Percentiles rank a stretch among this genome's conserved stretches.
Evolutionary conservation across 2,888 invertebrate species (phyloP).

Genomic region (Coenonympha arcania): DNA sequence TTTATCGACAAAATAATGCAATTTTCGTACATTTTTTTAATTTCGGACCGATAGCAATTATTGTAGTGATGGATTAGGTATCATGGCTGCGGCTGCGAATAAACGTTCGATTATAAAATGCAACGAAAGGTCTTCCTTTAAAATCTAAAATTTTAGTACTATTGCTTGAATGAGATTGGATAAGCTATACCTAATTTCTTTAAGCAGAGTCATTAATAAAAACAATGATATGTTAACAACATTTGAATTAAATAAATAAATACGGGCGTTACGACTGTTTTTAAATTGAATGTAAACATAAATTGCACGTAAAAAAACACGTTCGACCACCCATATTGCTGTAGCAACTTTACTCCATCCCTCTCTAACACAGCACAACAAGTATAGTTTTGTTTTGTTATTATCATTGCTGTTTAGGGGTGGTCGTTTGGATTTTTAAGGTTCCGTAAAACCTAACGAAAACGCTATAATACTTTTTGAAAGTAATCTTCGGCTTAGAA

Average conservation of each 20-base stretch:
- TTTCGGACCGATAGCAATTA: too few relatives aligned
- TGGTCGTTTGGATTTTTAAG: conserved; percentile 53
- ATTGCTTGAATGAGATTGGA: background rate
- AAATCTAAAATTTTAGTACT: too few relatives aligned
- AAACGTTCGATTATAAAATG: too few relatives aligned
- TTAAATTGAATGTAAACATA: conserved; percentile 40
- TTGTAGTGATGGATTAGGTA: too few relatives aligned
- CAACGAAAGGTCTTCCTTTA: too few relatives aligned
- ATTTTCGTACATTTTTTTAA: too few relatives aligned
- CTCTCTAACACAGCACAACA: conserved; percentile 28
- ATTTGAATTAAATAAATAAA: conserved; percentile 1
- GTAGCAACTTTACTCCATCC: conserved; percentile 36
- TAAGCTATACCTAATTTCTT: background rate
- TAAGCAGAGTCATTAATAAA: background rate
- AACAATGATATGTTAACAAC: background rate
- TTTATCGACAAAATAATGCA: too few relatives aligned
- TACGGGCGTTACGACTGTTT: conserved; percentile 13
- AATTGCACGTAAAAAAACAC: conserved; percentile 53
- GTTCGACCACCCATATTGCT: conserved; percentile 62
- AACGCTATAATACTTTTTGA: too few relatives aligned
- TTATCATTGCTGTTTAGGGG: conserved; percentile 60
- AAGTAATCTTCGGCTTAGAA: too few relatives aligned
- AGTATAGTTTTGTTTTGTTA: conserved; percentile 51
- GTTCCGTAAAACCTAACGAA: too few relatives aligned
- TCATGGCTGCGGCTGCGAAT: too few relatives aligned